These are phyloP conservation scores for Epinotia demarniana DNA, from an alignment of 2,888 invertebrate species.

Conservation along the genomic window DNA sequence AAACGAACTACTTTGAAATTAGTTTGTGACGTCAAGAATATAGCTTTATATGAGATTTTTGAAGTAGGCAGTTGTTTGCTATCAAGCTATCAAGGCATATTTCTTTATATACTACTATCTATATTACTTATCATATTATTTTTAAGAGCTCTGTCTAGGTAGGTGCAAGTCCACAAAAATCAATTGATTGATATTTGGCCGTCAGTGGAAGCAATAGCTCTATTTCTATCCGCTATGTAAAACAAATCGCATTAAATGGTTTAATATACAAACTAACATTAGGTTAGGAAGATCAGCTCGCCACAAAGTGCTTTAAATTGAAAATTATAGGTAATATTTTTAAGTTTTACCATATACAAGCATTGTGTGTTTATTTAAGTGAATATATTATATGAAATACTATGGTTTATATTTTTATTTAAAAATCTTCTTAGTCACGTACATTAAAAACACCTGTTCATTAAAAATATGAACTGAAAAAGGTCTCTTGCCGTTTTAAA, in stretches of 20 bases:
- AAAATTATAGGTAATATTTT: constrained; percentile 29
- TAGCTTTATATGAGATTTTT: constrained; percentile 11
- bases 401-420: constrained; percentile 10
- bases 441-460: not conserved
- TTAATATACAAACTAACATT: constrained; percentile 19
- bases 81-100: constrained; percentile 2
- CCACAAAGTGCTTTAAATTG: constrained; percentile 39
- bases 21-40: not conserved
- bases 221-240: not conserved
- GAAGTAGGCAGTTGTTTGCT: not conserved
- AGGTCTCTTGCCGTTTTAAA: not conserved
- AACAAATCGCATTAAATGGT: not conserved
- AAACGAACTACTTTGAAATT: constrained; percentile 3
- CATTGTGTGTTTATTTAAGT: constrained; percentile 28
- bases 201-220: not conserved
- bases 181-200: not conserved
- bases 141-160: constrained; percentile 9
- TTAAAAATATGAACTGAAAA: not conserved
- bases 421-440: not conserved
- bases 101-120: not conserved
- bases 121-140: constrained; percentile 4
- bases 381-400: constrained; percentile 40
- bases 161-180: not conserved
- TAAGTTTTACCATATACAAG: constrained; percentile 43
- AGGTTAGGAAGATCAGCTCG: constrained; percentile 25